Base-by-base conservation (phyloP, 2,888 invertebrate genomes). In the Steromphala cineraria region DNA sequence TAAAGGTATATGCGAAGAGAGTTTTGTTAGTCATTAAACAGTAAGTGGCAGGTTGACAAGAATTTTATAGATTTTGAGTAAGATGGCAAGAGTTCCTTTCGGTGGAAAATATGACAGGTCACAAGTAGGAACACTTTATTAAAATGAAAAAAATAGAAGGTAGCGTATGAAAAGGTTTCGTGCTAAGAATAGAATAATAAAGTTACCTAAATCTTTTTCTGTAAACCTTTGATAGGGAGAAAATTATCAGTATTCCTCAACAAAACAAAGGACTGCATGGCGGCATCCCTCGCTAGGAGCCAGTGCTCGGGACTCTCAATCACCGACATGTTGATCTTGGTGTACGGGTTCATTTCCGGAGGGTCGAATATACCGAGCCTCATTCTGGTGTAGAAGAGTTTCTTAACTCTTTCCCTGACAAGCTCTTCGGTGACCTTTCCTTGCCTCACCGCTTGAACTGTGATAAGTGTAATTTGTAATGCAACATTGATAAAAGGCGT, bases 351-450 rank as follows among this genome's bases (percentile, higher is more conserved):
- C 89, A 89, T 89, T 53, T 81, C 80, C 17, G 85, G 85, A 0
- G 90, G 90, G 76, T 90, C 90, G 84, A 90, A 90, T 75, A 90
- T 90, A 15, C 90, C 90, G 10, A 90, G 83, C 74, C 89, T 83
- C 89, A 90, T 89, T 78, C 90, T 83, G 17, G 90, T 89, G 75
- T 89, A 87, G 81, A 90, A 89, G 53, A 90, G 81, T 15, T 89
- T 89, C 67, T 88, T 89, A 0, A 86, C 88, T 62, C 85, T 79
- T 36, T 87, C 87, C 40, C 87, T 75, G 0, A 89, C 82, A 10
- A 85, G 80, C 0, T 36, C 75, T 78, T 89, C 87, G 0, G 82
- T 83, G 46, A 89, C 55, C 75, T 83, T 87, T 10, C 86, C 86
- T 67, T 83, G 80, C 46, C 85, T 82, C 2, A 89, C 83, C 8